Evolutionary conservation across 1,140 invertebrate species (phyloP), one percentile per base, ranked within the genome.

Genomic region (Bombus sylvicola): DNA sequence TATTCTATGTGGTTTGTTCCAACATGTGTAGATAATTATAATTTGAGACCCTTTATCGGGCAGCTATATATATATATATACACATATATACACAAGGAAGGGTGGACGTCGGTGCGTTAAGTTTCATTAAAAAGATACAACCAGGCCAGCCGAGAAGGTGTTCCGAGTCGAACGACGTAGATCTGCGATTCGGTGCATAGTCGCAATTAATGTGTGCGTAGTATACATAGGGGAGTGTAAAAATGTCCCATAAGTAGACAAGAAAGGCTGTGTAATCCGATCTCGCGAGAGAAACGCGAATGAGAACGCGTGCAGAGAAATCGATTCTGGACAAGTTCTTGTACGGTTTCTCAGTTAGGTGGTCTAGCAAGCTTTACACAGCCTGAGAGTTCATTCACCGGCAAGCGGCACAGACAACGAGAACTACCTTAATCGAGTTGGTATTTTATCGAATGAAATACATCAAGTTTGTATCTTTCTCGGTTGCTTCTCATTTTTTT

Each of bases 261-360:
- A 57, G 85, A 89, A 85, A 87, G 88, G 43, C 74, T 43, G 73
- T 87, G 94, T 94, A 94, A 95, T 88, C 80, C 72, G 92, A 95
- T 92, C 93, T 89, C 88, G 87, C 79, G 88, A 92, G 92, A 94
- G 93, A 94, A 94, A 94, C 83, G 91, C 89, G 88, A 93, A 89
- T 85, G 87, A 91, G 89, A 76, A 64, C 69, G 39, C 28, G 87
- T 59, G 83, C 87, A 62, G 69, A 81, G 90, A 90, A 94, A 95
- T 95, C 94, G 94, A 95, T 95, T 94, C 89, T 90, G 84, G 89
- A 85, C 87, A 85, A 90, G 93, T 92, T 94, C 91, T 94, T 95
- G 90, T 95, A 94, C 83, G 94, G 94, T 92, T 92, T 93, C 92
- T 83, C 75, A 47, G 89, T 89, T 78, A 83, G 66, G 18, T 66